Evolutionary conservation across 2,113 vertebrate genomes (phyloP), one percentile per base, ranked within the genome.

Genomic region (Platysternon megacephalum): DNA sequence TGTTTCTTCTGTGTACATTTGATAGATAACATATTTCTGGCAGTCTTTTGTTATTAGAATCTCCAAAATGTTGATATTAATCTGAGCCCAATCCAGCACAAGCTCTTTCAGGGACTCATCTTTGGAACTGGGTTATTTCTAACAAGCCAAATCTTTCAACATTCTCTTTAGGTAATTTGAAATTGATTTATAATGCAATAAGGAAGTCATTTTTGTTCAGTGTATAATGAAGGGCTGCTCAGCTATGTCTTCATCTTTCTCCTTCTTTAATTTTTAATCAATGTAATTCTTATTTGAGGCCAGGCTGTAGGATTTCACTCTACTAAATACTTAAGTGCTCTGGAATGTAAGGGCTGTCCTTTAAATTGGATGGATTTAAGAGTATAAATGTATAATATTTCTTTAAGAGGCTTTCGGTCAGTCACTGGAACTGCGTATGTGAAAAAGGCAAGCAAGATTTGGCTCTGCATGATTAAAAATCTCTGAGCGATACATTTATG

Each of bases 21-120:
- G 98, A 98, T 97, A 98, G 98, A 98, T 98, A 98, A 97, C 98
- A 98, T 98, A 97, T 98, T 98, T 97, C 95, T 98, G 97, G 96
- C 98, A 97, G 97, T 95, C 97, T 98, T 98, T 97, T 98, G 95
- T 98, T 98, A 98, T 98, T 97, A 98, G 97, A 97, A 93, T 98
- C 98, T 96, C 91, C 96, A 97, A 97, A 98, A 98, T 97, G 97
- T 97, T 98, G 98, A 98, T 98, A 94, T 96, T 98, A 96, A 97
- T 97, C 97, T 96, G 93, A 98, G 95, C 86, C 85, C 61, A 92
- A 95, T 93, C 96, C 89, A 91, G 89, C 94, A 87, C 79, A 94
- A 98, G 95, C 68, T 61, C 93, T 97, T 96, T 97, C 93, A 95
- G 96, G 88, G 95, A 86, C 86, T 95, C 95, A 91, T 97, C 94